These are phyloP conservation scores for Crepidodera aurea DNA, from an alignment of 2,888 invertebrate species.

Conservation along the genomic window DNA sequence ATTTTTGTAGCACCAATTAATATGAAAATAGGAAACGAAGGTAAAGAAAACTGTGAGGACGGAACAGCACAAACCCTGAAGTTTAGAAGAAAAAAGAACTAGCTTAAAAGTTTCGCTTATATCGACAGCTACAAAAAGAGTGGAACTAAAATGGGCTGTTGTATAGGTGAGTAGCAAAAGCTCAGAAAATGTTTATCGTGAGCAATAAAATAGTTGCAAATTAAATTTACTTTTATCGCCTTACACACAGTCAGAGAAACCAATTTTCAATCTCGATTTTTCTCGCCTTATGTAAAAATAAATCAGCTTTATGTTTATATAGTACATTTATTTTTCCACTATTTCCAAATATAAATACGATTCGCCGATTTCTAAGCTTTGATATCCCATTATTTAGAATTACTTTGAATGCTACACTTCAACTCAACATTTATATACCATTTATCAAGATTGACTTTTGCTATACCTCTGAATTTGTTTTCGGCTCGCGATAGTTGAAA, in stretches of 20 bases:
- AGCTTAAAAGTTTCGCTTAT: too few species aligned
- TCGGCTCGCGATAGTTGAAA: constrained; percentile 10
- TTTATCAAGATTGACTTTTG: constrained; percentile 20
- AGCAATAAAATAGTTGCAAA: too few species aligned
- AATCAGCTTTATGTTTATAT: neutral
- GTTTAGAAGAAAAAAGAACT: too few species aligned
- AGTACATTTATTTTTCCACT: neutral
- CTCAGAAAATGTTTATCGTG: too few species aligned
- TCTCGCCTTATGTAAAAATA: neutral
- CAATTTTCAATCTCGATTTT: neutral
- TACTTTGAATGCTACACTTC: neutral
- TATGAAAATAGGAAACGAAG: too few species aligned
- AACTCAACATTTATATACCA: constrained; percentile 21
- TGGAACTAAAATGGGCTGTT: too few species aligned
- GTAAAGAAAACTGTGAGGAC: too few species aligned
- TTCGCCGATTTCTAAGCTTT: neutral
- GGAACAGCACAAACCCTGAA: too few species aligned
- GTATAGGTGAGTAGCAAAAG: too few species aligned
- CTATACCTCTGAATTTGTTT: constrained; percentile 19
- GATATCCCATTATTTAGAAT: constrained; percentile 2
- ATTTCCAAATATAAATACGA: neutral
- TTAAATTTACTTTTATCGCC: too few species aligned
- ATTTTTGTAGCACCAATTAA: too few species aligned
- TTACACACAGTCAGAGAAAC: neutral
- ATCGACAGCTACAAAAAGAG: too few species aligned